Conservation (phyloP, 2,113 vertebrate species). For the Falco punctatus region DNA sequence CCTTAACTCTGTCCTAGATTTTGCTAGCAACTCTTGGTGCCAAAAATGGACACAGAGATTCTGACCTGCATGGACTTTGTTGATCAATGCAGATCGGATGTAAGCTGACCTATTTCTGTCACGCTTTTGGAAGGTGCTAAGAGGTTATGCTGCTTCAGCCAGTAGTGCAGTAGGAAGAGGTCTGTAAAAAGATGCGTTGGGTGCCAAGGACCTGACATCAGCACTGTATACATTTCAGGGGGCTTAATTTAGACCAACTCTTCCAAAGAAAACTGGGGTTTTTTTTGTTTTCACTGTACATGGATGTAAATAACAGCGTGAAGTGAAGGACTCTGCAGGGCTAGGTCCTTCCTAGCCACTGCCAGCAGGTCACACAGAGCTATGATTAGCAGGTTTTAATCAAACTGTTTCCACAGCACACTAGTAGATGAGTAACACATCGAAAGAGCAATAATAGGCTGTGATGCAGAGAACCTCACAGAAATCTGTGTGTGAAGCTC, state of each 20-base stretch:
- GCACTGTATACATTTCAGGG: background rate
- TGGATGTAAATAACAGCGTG: background rate
- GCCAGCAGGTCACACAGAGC: background rate
- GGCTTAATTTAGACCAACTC: background rate
- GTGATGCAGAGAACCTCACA: background rate
- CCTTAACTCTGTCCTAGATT: background rate
- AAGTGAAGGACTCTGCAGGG: background rate
- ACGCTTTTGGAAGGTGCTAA: background rate
- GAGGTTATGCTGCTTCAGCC: background rate
- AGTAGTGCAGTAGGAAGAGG: background rate
- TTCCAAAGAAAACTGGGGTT: background rate
- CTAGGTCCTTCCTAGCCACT: background rate
- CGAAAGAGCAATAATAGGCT: background rate
- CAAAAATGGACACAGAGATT: background rate
- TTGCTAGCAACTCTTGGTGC: background rate
- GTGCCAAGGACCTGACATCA: conserved; percentile 48
- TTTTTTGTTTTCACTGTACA: background rate
- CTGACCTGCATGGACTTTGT: background rate
- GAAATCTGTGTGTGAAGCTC: background rate
- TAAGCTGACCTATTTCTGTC: conserved; percentile 57
- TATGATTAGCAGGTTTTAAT: background rate
- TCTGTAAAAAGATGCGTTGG: fast-evolving
- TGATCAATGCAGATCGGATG: background rate
- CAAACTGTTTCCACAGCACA: background rate
- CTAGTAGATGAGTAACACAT: background rate